phyloP scores from a whole-genome alignment of 2,113 vertebrate genomes.

The Oncorhynchus tshawytscha region DNA sequence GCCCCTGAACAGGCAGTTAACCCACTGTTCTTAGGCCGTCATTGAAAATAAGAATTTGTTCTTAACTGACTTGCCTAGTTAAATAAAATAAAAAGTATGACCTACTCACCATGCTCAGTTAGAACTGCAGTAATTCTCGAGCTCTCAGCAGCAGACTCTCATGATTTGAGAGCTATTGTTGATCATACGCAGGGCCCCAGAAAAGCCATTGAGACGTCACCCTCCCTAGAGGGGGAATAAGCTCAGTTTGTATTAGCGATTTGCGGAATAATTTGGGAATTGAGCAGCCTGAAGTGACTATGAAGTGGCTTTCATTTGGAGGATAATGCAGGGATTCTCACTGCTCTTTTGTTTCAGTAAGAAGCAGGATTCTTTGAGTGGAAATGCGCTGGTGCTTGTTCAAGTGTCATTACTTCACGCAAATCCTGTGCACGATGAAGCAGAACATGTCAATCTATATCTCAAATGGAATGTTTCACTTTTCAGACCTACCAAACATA shows the following conservation, averaged over 20 bases:
- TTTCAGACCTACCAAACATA: no score
- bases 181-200: not conserved
- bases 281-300: slow-evolving; percentile 24
- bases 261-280: slow-evolving; percentile 25
- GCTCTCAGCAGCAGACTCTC: not conserved
- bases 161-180: not conserved
- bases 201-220: not conserved
- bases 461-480: no score
- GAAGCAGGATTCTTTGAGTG: not conserved
- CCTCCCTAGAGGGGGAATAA: slow-evolving; percentile 13
- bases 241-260: slow-evolving; percentile 9
- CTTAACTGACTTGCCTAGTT: no score
- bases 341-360: not conserved
- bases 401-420: not conserved
- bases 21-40: no score
- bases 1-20: no score
- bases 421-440: not conserved
- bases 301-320: slow-evolving; percentile 2
- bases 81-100: no score
- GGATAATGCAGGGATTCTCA: not conserved
- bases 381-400: not conserved
- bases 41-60: no score
- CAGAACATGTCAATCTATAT: not conserved
- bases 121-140: not conserved
- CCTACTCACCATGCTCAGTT: not conserved